phyloP scores from a whole-genome alignment of 2,113 vertebrate species.

The Varanus salvator region DNA sequence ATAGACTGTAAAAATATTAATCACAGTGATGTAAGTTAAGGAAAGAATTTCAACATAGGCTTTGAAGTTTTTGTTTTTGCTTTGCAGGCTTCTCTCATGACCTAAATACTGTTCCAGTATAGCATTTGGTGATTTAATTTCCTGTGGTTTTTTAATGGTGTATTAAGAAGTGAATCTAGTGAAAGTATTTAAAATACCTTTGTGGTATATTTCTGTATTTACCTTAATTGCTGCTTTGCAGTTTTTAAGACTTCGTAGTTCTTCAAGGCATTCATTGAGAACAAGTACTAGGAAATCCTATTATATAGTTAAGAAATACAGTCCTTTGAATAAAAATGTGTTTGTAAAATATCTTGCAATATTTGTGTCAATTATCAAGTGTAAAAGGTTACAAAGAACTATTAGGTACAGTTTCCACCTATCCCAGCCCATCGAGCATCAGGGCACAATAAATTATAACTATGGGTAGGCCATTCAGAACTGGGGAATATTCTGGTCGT shows the following conservation, averaged over 20 bases:
- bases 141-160: neutral
- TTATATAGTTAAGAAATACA: neutral
- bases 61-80: neutral
- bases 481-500: neutral
- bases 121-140: conserved; percentile 12
- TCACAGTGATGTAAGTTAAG: conserved; percentile 15
- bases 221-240: neutral
- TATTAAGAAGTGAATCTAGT: conserved; percentile 13
- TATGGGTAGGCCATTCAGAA: neutral
- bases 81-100: conserved; percentile 5
- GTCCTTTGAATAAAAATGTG: neutral
- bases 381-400: neutral
- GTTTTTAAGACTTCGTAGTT: neutral
- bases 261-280: neutral
- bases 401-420: neutral
- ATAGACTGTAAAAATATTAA: neutral
- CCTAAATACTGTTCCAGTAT: conserved; percentile 10
- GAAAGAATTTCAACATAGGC: neutral
- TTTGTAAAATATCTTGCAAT: neutral
- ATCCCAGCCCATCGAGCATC: neutral
- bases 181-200: conserved; percentile 18
- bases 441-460: neutral
- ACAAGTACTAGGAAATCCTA: neutral
- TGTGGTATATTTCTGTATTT: conserved; percentile 12
- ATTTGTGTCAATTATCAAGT: neutral